Percentiles rank a stretch among this genome's conserved stretches.
These are phyloP conservation scores for Vimba vimba DNA, from an alignment of 2,113 vertebrate genomes.

Conservation along the genomic window DNA sequence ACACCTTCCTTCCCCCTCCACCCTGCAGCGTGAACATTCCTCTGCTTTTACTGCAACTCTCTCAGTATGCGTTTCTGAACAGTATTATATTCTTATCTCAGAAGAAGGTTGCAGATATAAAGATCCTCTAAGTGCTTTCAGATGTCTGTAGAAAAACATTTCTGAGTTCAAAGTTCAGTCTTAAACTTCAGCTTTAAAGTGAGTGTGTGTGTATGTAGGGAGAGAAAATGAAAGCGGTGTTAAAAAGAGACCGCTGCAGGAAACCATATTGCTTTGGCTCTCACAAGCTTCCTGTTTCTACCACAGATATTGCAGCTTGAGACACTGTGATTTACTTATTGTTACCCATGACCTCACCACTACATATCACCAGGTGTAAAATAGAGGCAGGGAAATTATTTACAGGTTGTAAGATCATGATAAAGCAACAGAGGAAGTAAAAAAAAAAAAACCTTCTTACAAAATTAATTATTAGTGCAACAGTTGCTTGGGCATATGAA, in stretches of 20 bases:
- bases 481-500: background rate
- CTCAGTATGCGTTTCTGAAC: background rate
- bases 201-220: background rate
- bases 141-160: constrained; percentile 2
- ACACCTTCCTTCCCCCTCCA: background rate
- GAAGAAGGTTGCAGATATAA: background rate
- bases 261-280: constrained; percentile 72
- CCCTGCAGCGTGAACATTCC: constrained; percentile 4
- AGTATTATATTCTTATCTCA: constrained; percentile 20
- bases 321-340: constrained; percentile 42
- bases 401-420: background rate
- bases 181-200: constrained; percentile 33
- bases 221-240: constrained; percentile 27
- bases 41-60: background rate
- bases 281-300: constrained; percentile 71
- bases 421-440: background rate
- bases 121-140: constrained; percentile 9
- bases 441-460: background rate
- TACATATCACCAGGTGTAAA: background rate
- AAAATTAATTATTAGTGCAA: background rate
- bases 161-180: constrained; percentile 18
- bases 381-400: background rate
- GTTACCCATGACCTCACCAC: constrained; percentile 10
- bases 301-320: constrained; percentile 46
- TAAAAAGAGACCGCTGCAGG: constrained; percentile 73